Percentiles rank a stretch among this genome's conserved stretches.
Conservation (phyloP, 1,140 invertebrate genomes). For the Ips typographus region DNA sequence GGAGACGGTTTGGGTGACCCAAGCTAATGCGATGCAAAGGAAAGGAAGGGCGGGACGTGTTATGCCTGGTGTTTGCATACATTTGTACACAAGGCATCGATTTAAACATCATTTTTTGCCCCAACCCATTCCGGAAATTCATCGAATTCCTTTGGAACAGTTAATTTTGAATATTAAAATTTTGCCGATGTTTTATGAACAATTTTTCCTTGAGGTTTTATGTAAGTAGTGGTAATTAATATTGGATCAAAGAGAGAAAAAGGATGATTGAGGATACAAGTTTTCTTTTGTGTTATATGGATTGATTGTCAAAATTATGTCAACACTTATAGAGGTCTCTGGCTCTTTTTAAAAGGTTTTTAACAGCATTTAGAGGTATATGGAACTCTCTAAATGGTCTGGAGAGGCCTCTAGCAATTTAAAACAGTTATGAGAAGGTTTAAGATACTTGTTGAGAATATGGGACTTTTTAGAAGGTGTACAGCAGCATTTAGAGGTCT, state of each 20-base stretch:
- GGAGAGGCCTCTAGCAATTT: no score
- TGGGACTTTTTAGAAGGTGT: no score
- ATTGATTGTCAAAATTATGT: no score
- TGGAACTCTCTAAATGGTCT: no score
- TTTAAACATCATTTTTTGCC: conserved; percentile 63
- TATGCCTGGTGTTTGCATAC: conserved; percentile 80
- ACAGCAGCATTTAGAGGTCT: no score
- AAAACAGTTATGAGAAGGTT: no score
- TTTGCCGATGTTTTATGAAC: conserved; percentile 66
- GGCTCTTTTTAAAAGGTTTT: no score
- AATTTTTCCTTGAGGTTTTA: conserved; percentile 68
- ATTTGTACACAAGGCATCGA: conserved; percentile 75
- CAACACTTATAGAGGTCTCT: no score
- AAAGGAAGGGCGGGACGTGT: conserved; percentile 86
- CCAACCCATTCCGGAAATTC: conserved; percentile 81
- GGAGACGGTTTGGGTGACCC: conserved; percentile 77
- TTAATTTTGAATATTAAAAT: conserved; percentile 87
- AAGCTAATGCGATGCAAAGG: conserved; percentile 79
- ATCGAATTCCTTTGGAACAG: conserved; percentile 82
- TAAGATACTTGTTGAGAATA: no score
- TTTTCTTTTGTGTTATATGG: no score
- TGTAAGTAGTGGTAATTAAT: conserved; percentile 49
- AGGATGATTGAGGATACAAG: not conserved
- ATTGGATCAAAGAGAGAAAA: not conserved
- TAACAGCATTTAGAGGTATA: no score